Evolutionary conservation across 2,888 invertebrate genomes (phyloP), one percentile per base, ranked within the genome.

Genomic region (Congeria kusceri): DNA sequence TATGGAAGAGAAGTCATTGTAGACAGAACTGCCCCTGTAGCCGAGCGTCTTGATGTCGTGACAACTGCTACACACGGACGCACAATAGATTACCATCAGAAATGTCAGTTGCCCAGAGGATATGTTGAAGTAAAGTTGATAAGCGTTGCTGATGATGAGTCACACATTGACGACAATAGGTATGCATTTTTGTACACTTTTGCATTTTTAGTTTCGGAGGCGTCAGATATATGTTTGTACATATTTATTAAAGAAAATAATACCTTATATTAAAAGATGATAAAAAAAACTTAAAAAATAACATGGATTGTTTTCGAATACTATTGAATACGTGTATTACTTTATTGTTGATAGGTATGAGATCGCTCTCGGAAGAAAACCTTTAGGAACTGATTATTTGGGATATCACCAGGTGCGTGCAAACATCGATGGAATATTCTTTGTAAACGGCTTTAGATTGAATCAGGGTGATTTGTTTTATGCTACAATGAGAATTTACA

Each of bases 61-160:
- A 88, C 87, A 29, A 77, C 64, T 15, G 57, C 63, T 32, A 53
- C 56, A 27, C 44, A 53, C 1, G 62, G 32, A 39, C 39, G 39
- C 11, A 70, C 73, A 13, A 69, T 56, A 15, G 53, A 57, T 18
- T 27, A 29, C 23, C 69, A 66, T 29, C 63, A 67, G 46, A 71
- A 56, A 56, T 88, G 88, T 49, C 88, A 88, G 67, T 71, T 86
- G 15, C 85, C 87, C 9, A 49, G 39, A 46, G 69, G 78, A 0
- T 87, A 77, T 78, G 74, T 83, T 1, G 85, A 88, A 58, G 57
- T 86, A 0, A 53, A 15, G 0, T 56, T 79, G 0, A 32, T 71
- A 44, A 72, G 56, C 23, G 65, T 75, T 20, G 18, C n/a, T 11
- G 88, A 88, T 62, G 57, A 56, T 0, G 85, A 88, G 67, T 75